Evolutionary conservation across 2,888 invertebrate genomes (phyloP).

Genomic region (Sesia apiformis): DNA sequence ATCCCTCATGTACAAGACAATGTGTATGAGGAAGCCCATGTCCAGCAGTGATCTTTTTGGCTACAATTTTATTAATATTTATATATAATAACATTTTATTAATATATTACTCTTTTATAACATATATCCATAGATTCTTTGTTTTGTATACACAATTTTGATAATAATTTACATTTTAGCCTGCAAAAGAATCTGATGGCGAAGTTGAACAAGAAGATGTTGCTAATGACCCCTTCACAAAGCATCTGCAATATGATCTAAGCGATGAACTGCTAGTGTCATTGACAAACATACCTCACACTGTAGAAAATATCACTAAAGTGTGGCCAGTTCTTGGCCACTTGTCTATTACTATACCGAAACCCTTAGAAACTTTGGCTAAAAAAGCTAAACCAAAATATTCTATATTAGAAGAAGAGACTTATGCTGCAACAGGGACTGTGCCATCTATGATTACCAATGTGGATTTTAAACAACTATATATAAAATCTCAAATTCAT

Average conservation of each 20-base stretch:
- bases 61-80: too few relatives aligned
- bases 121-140: too few relatives aligned
- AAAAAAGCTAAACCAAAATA: constrained; percentile 47
- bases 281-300: constrained; percentile 65
- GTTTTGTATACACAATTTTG: too few relatives aligned
- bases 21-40: too few relatives aligned
- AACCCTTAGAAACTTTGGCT: constrained; percentile 30
- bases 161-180: constrained; percentile 20
- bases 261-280: constrained; percentile 76
- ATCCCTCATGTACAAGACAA: too few relatives aligned
- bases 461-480: constrained; percentile 66
- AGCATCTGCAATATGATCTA: constrained; percentile 81
- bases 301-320: constrained; percentile 42
- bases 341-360: constrained; percentile 75
- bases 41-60: too few relatives aligned
- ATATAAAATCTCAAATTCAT: constrained; percentile 80
- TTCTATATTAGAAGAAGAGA: constrained; percentile 74
- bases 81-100: too few relatives aligned
- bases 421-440: constrained; percentile 68
- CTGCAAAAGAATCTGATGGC: constrained; percentile 20
- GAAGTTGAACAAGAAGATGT: constrained; percentile 25
- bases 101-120: too few relatives aligned
- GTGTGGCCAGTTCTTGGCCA: constrained; percentile 79
- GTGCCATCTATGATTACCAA: constrained; percentile 61
- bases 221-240: constrained; percentile 77